Evolutionary conservation across 1,140 invertebrate species (phyloP).

Genomic region (Dendroctonus ponderosae): DNA sequence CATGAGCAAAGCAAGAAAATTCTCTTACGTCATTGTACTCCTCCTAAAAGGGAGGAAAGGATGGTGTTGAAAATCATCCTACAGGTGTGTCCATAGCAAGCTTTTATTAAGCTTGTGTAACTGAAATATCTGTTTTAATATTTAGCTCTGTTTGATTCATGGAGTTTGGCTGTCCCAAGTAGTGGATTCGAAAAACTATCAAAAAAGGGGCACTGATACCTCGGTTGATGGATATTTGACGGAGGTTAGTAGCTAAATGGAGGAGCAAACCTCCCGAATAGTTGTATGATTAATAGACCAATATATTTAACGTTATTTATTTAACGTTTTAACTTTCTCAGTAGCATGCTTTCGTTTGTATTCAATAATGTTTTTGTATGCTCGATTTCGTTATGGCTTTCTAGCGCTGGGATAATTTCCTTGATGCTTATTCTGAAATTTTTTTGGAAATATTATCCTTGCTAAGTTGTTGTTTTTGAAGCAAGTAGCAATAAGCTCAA

Average conservation of each 20-base stretch:
- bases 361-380: too few relatives aligned
- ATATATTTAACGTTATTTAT: too few relatives aligned
- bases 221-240: slow-evolving; percentile 76
- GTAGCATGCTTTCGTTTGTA: too few relatives aligned
- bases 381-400: too few relatives aligned
- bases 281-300: too few relatives aligned
- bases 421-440: too few relatives aligned
- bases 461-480: too few relatives aligned
- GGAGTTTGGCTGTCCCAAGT: slow-evolving; percentile 14
- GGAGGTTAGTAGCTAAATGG: slow-evolving; percentile 59
- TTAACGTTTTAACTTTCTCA: too few relatives aligned
- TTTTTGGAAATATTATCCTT: too few relatives aligned
- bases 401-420: too few relatives aligned
- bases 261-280: not conserved
- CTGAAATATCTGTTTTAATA: slow-evolving; percentile 6
- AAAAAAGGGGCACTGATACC: slow-evolving; percentile 73
- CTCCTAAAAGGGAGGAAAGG: slow-evolving; percentile 5
- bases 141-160: slow-evolving; percentile 25
- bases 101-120: slow-evolving; percentile 1
- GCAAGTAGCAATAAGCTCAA: too few relatives aligned
- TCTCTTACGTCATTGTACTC: too few relatives aligned
- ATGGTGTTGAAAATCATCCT: slow-evolving; percentile 35
- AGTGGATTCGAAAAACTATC: slow-evolving; percentile 52
- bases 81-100: slow-evolving; percentile 32
- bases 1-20: not conserved